phyloP scores from a whole-genome alignment of 2,113 vertebrate species.

The Edolisoma coerulescens region DNA sequence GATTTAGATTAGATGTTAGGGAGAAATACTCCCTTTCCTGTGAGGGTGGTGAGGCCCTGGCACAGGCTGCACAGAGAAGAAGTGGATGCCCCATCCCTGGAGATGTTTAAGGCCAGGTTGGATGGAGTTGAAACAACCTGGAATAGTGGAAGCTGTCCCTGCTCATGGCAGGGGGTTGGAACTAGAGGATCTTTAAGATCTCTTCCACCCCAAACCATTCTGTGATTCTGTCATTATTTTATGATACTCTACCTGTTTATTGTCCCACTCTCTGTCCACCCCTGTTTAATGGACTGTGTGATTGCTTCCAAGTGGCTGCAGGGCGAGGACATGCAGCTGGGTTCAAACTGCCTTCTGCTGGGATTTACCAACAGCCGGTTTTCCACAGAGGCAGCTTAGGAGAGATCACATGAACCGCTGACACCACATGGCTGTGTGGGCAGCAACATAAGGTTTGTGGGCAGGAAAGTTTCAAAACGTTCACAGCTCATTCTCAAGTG shows the following conservation, averaged over 20 bases:
- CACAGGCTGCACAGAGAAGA: neutral
- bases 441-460: slow-evolving; percentile 33
- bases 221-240: neutral
- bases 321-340: neutral
- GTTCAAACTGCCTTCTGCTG: neutral
- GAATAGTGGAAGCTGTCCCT: neutral
- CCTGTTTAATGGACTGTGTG: neutral
- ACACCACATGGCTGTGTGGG: neutral
- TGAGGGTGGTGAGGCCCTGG: neutral
- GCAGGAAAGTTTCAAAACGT: neutral
- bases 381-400: neutral
- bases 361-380: neutral
- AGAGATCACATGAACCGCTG: neutral
- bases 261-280: neutral
- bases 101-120: neutral
- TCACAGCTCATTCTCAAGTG: neutral
- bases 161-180: neutral
- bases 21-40: neutral
- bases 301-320: neutral
- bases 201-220: neutral
- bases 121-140: neutral
- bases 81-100: neutral
- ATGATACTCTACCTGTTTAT: neutral
- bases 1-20: neutral
- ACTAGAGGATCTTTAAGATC: neutral